phyloP scores from a whole-genome alignment of 2,888 invertebrate genomes.

The Aphrophora alni region DNA sequence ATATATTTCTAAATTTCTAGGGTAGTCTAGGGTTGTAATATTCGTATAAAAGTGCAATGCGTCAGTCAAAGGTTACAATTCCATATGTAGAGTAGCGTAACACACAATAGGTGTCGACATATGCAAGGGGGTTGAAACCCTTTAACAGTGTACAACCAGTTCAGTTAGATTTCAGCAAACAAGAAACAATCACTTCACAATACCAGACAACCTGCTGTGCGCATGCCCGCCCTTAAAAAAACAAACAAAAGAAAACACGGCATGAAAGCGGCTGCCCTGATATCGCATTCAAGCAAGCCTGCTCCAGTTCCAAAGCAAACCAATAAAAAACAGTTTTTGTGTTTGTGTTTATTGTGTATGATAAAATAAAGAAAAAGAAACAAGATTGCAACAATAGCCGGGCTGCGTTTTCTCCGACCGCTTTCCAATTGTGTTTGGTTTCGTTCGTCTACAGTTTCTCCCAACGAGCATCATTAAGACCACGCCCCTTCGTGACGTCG shows the following conservation, averaged over 20 bases:
- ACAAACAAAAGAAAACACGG: slow-evolving; percentile 16
- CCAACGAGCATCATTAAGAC: background rate
- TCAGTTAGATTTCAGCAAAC: slow-evolving; percentile 35
- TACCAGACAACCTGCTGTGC: slow-evolving; percentile 31
- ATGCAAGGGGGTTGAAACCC: slow-evolving; percentile 29
- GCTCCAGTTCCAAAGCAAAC: slow-evolving; percentile 14
- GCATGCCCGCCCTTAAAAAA: slow-evolving; percentile 18
- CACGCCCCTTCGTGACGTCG: background rate
- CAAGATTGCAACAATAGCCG: slow-evolving; percentile 28
- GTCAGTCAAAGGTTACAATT: background rate
- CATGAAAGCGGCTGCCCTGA: background rate
- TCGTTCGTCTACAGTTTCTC: background rate
- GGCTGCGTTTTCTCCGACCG: slow-evolving; percentile 22
- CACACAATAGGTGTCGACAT: background rate
- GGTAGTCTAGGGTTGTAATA: too few species aligned
- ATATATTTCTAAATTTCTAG: too few species aligned
- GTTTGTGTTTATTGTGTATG: slow-evolving; percentile 13
- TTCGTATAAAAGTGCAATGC: background rate
- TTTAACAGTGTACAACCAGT: slow-evolving; percentile 27
- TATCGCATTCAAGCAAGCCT: slow-evolving; percentile 9
- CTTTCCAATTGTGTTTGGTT: slow-evolving; percentile 12
- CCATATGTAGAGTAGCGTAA: background rate
- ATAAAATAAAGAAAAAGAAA: slow-evolving; percentile 29
- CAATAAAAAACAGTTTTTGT: slow-evolving; percentile 33
- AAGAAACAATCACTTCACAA: slow-evolving; percentile 29